Evolutionary conservation across 2,113 vertebrate genomes (phyloP), one percentile per base, ranked within the genome.

Genomic region (Ardeotis arabs): DNA sequence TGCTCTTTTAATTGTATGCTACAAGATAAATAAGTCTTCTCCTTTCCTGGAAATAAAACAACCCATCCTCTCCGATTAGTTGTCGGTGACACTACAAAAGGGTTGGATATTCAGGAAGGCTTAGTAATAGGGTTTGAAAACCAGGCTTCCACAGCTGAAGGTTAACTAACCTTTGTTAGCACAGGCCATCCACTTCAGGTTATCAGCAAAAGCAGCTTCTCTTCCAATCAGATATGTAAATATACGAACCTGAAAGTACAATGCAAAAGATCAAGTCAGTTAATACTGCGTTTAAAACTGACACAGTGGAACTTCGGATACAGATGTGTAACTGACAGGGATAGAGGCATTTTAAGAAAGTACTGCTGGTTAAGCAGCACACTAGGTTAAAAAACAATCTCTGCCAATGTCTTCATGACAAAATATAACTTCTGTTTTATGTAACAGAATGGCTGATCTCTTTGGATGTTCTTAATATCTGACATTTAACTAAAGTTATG

Each of bases 121-220:
- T 37, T 58, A 66, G 56, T 33, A 82, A n/a, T 1, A 50, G 12
- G 31, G 20, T 29, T 74, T 23, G 64, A 41, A 94, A 85, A 69
- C 22, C 50, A 84, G 10, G 37, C 14, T 88, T 77, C 41, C 67
- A 28, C 72, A 55, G 29, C 18, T 45, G 14, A 2, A 47, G 15
- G 58, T 69, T 53, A 75, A 96, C 98, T 47, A 96, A 99, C 99
- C 99, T 99, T 99, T 99, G 98, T 99, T 99, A 84, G 99, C 99
- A 95, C 99, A 99, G 25, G 99, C 99, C 99, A 99, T 99, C 99
- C 99, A 99, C 97, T 99, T 99, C 77, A 99, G 98, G 94, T 99
- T 99, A 98, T 99, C 99, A 86, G 99, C 99, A 97, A 99, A 99
- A 4, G 99, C 99, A 93, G 99, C 99, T 97, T 99, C 99, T 94